phyloP scores from a whole-genome alignment of 2,888 invertebrate species.

The Phanerotoma sp. region DNA sequence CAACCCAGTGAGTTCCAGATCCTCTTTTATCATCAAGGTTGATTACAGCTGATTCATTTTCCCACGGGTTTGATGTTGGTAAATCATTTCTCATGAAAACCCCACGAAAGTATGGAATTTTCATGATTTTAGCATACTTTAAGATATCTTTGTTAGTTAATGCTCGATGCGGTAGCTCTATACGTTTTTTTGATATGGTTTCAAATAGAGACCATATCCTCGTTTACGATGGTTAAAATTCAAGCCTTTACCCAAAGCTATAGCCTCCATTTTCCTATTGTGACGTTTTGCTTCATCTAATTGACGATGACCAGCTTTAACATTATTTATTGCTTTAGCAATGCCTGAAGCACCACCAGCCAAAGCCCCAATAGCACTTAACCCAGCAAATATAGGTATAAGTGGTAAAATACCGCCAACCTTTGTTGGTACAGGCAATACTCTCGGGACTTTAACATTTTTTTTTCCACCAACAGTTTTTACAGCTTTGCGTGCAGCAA shows the following conservation, averaged over 20 bases:
- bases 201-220: constrained; percentile 34
- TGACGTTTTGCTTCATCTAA: constrained; percentile 44
- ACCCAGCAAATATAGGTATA: constrained; percentile 27
- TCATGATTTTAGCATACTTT: constrained; percentile 25
- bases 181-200: constrained; percentile 30
- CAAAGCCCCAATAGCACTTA: too few relatives aligned
- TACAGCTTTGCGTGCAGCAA: too few relatives aligned
- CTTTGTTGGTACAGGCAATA: constrained; percentile 16
- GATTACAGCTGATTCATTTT: too few relatives aligned
- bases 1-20: too few relatives aligned
- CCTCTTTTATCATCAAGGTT: too few relatives aligned
- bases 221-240: constrained; percentile 36
- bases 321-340: constrained; percentile 45
- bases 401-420: constrained; percentile 39
- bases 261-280: constrained; percentile 46
- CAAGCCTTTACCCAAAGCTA: constrained; percentile 37
- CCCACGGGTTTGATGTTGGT: too few relatives aligned
- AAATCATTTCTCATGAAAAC: too few relatives aligned
- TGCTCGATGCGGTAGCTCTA: constrained; percentile 31
- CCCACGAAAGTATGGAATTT: too few relatives aligned
- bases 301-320: constrained; percentile 41
- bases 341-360: too few relatives aligned
- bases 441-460: too few relatives aligned
- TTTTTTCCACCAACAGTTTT: too few relatives aligned
- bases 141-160: constrained; percentile 41